phyloP scores from a whole-genome alignment of 2,113 vertebrate species.

The Hyaena hyaena region DNA sequence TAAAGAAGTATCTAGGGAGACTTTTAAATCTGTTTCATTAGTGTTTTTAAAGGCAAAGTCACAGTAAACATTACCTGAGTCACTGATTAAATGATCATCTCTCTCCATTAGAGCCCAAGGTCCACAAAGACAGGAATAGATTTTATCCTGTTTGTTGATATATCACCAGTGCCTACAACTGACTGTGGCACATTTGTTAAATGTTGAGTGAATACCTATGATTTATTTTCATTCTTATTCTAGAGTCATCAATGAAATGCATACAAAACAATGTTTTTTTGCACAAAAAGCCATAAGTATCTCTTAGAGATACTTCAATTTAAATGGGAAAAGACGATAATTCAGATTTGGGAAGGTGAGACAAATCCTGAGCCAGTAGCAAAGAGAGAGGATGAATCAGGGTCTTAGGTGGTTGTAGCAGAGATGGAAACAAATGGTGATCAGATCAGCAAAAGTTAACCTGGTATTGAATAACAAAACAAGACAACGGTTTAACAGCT shows the following conservation, averaged over 20 bases:
- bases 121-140: neutral
- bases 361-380: neutral
- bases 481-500: neutral
- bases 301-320: neutral
- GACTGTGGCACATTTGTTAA: neutral
- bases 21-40: neutral
- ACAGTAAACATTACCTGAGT: neutral
- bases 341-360: neutral
- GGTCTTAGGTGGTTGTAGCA: neutral
- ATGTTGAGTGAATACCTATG: neutral
- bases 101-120: neutral
- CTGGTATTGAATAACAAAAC: neutral
- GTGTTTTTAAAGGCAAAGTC: neutral
- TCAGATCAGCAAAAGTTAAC: neutral
- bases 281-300: neutral
- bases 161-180: neutral
- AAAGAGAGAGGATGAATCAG: neutral
- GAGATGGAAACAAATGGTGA: neutral
- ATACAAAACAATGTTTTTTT: neutral
- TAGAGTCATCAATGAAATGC: neutral
- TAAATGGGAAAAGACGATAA: neutral
- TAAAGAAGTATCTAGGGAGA: neutral
- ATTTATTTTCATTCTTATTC: neutral
- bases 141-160: neutral
- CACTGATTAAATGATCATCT: neutral